phyloP scores from a whole-genome alignment of 2,797 vertebrate species.

The Pipistrellus nathusii region DNA sequence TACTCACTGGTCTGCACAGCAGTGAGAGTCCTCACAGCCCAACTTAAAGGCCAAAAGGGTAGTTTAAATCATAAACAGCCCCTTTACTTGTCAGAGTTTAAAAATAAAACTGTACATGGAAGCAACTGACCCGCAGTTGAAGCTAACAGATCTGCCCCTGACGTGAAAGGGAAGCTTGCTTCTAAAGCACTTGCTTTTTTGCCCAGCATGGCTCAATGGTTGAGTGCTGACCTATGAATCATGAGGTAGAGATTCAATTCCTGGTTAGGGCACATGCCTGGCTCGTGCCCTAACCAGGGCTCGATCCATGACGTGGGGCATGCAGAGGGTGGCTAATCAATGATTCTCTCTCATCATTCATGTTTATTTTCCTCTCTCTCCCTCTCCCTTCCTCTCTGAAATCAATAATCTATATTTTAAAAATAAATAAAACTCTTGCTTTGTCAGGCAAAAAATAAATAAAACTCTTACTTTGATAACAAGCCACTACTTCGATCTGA shows the following conservation, averaged over 20 bases:
- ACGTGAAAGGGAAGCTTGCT: background rate
- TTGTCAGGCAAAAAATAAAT: background rate
- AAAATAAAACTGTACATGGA: background rate
- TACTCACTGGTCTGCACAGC: background rate
- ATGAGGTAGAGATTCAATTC: no score
- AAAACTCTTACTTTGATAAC: background rate
- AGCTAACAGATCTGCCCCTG: background rate
- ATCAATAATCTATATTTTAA: no score
- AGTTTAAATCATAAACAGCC: background rate
- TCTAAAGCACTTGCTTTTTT: background rate
- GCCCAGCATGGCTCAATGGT: no score
- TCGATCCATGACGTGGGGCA: no score
- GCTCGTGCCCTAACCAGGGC: no score
- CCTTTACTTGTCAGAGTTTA: background rate
- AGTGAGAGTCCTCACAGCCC: background rate
- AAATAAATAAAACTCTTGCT: background rate
- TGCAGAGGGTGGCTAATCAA: no score
- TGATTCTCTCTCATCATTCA: no score
- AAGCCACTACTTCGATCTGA: background rate
- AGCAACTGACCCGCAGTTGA: background rate
- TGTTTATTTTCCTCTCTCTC: no score
- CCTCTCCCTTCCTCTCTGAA: no score
- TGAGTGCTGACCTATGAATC: no score
- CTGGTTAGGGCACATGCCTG: no score
- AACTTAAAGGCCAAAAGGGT: background rate